Conservation (phyloP, 1,140 invertebrate species). For the Ectropis grisescens region DNA sequence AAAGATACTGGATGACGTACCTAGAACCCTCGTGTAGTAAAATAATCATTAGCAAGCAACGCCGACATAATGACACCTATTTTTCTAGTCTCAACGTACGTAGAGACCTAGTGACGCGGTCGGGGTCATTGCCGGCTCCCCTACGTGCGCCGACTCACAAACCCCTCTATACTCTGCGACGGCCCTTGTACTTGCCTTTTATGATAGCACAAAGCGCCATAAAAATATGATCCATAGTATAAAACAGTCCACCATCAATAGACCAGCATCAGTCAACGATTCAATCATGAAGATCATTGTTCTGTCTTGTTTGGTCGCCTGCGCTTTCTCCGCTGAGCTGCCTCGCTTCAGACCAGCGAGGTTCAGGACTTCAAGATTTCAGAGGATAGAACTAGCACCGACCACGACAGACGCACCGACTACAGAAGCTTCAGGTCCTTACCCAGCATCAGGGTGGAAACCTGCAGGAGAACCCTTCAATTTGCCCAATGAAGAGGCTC, state of each 20-base stretch:
- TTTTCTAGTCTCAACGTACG: no score
- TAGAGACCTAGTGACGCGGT: no score
- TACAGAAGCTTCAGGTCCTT: conserved; percentile 24
- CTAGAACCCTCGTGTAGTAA: no score
- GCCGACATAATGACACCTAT: no score
- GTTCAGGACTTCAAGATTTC: conserved; percentile 49
- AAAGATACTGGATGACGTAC: no score
- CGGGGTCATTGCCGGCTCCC: no score
- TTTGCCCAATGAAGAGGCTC: conserved; percentile 22
- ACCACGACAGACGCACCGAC: conserved; percentile 42
- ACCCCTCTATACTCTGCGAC: conserved; percentile 11
- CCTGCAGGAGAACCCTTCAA: conserved; percentile 48
- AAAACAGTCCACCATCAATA: conserved; percentile 20
- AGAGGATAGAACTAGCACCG: conserved; percentile 44
- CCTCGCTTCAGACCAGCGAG: conserved; percentile 55
- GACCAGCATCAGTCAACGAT: conserved; percentile 23
- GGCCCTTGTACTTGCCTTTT: conserved; percentile 38
- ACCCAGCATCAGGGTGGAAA: conserved; percentile 56
- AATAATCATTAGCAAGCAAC: no score
- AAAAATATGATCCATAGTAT: conserved; percentile 34
- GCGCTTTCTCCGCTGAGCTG: conserved; percentile 31
- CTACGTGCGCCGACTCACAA: no score
- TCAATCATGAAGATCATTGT: conserved; percentile 37
- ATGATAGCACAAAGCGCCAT: conserved; percentile 54
- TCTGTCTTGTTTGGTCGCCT: conserved; percentile 23